These are phyloP conservation scores for Oncorhynchus mykiss DNA, from an alignment of 2,113 vertebrate genomes.

Conservation along the genomic window DNA sequence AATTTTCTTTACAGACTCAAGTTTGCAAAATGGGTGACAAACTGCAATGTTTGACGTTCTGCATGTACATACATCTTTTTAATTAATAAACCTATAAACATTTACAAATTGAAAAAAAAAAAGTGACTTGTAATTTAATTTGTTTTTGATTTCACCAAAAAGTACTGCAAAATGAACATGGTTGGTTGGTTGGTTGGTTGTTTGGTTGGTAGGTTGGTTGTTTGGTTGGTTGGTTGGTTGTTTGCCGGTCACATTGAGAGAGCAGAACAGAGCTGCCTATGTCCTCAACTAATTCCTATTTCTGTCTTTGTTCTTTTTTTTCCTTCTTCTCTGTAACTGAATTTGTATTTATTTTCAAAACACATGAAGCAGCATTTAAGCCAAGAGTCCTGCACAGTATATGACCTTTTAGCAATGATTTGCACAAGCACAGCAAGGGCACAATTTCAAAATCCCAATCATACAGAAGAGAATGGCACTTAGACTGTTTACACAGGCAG, in stretches of 20 bases:
- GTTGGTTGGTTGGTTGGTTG: too few species aligned
- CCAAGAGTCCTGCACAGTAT: slow-evolving; percentile 26
- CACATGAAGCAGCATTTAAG: slow-evolving; percentile 28
- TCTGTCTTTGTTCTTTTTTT: not conserved
- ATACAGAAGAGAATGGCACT: not conserved
- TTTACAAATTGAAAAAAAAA: slow-evolving; percentile 60
- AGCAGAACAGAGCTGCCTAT: not conserved
- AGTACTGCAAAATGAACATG: slow-evolving; percentile 34
- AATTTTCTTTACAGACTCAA: too few species aligned
- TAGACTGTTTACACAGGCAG: not conserved
- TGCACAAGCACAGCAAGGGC: slow-evolving; percentile 36
- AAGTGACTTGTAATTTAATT: slow-evolving; percentile 12
- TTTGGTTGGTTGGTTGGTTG: slow-evolving; percentile 20
- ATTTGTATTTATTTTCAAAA: slow-evolving; percentile 14
- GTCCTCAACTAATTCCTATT: not conserved
- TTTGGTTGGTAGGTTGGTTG: too few species aligned
- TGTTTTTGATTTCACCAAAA: slow-evolving; percentile 26
- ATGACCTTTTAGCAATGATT: slow-evolving; percentile 34
- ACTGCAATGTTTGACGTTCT: slow-evolving; percentile 64
- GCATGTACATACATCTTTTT: slow-evolving; percentile 74
- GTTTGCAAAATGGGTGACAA: slow-evolving; percentile 52
- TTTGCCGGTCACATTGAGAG: too few species aligned
- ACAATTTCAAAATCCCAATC: slow-evolving; percentile 4
- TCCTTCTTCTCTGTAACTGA: not conserved
- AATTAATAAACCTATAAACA: slow-evolving; percentile 74